Conservation (phyloP, 2,113 vertebrate species). For the mouse (Mus musculus) region GRCm39 chr13:107477001-107477500, state of each 20-base stretch:
- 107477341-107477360: conserved; percentile 12
- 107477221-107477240: conserved; percentile 26
- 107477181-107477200: conserved; percentile 42
- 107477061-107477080: conserved; percentile 8
- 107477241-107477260: conserved; percentile 1
- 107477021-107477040: conserved; percentile 48
- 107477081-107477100: background rate
- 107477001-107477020: background rate
- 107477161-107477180: background rate
- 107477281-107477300: background rate
- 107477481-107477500: conserved; percentile 28
- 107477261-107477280: conserved; percentile 7
- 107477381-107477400: conserved; percentile 21
- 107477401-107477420: conserved; percentile 34
- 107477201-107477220: conserved; percentile 24
- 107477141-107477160: background rate
- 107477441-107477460: conserved; percentile 21
- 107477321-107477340: background rate
- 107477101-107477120: background rate
- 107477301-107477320: conserved; percentile 25
- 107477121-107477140: background rate
- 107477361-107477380: conserved; percentile 45
- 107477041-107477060: conserved; percentile 49
- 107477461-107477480: conserved; percentile 16
- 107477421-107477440: conserved; percentile 21